Percentiles rank a stretch among this genome's conserved stretches.
Conservation (phyloP, 1,140 invertebrate genomes). For the Panonychus citri region DNA sequence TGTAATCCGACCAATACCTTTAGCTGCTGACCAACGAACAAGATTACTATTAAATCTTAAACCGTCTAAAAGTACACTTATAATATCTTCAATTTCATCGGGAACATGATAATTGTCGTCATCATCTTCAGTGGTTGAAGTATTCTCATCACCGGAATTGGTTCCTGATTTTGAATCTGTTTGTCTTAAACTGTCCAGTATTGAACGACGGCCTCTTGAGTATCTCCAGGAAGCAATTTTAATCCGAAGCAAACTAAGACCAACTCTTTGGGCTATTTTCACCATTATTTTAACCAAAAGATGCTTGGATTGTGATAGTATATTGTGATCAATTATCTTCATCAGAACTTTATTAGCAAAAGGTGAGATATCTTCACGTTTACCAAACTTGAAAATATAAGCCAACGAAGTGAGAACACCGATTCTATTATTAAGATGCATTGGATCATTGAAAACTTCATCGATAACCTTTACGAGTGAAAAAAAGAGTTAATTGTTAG, state of each 20-base stretch:
- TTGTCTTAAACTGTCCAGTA: slow-evolving; percentile 36
- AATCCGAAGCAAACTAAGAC: slow-evolving; percentile 56
- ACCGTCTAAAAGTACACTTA: slow-evolving; percentile 22
- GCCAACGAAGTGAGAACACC: slow-evolving; percentile 34
- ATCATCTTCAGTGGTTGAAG: slow-evolving; percentile 31
- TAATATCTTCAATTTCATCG: slow-evolving; percentile 45
- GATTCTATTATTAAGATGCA: neutral
- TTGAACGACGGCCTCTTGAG: slow-evolving; percentile 49
- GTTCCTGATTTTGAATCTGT: slow-evolving; percentile 11
- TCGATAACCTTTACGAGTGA: neutral
- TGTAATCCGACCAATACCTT: slow-evolving; percentile 77
- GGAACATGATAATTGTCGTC: slow-evolving; percentile 26
- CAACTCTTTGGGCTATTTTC: slow-evolving; percentile 80
- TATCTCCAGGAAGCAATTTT: slow-evolving; percentile 79
- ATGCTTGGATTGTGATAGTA: slow-evolving; percentile 43
- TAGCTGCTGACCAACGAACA: slow-evolving; percentile 73
- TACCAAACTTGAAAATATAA: slow-evolving; percentile 70
- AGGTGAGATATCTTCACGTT: slow-evolving; percentile 61
- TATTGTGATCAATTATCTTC: slow-evolving; percentile 42
- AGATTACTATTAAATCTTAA: slow-evolving; percentile 25
- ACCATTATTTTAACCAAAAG: slow-evolving; percentile 62
- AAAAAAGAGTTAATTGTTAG: no score
- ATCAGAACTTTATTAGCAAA: slow-evolving; percentile 45
- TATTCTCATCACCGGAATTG: slow-evolving; percentile 19
- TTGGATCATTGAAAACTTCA: neutral